Conservation (phyloP, 2,888 invertebrate species). For the Andrena haemorrhoa region DNA sequence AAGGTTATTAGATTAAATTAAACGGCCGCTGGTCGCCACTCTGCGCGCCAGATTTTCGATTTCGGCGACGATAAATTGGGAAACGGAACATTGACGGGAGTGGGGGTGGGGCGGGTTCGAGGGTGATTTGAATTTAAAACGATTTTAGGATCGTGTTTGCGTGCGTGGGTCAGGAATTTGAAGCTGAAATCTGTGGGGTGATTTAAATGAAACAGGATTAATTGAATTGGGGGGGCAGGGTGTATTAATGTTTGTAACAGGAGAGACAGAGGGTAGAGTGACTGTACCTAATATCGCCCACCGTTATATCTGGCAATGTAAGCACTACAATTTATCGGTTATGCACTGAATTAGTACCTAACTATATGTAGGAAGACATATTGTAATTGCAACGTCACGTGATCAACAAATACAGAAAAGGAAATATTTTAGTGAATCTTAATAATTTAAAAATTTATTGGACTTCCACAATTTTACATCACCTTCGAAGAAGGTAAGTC, state of each 20-base stretch:
- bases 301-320: no score
- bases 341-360: no score
- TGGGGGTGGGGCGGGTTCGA: neutral
- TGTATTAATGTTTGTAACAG: neutral
- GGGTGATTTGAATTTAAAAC: neutral
- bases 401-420: no score
- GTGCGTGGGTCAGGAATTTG: neutral
- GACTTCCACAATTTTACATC: no score
- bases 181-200: neutral
- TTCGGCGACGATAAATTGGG: neutral
- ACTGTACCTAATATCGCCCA: no score
- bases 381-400: no score
- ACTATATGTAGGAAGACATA: no score
- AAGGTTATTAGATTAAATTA: constrained; percentile 10
- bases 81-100: neutral
- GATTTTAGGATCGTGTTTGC: neutral
- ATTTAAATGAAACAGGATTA: neutral
- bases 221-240: neutral
- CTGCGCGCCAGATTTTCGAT: neutral
- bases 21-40: neutral
- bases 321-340: no score
- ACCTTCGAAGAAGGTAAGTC: no score
- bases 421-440: no score
- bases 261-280: no score
- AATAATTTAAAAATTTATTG: no score